Evolutionary conservation across 1,140 invertebrate species (phyloP).

Genomic region (Paracyclopina nana): DNA sequence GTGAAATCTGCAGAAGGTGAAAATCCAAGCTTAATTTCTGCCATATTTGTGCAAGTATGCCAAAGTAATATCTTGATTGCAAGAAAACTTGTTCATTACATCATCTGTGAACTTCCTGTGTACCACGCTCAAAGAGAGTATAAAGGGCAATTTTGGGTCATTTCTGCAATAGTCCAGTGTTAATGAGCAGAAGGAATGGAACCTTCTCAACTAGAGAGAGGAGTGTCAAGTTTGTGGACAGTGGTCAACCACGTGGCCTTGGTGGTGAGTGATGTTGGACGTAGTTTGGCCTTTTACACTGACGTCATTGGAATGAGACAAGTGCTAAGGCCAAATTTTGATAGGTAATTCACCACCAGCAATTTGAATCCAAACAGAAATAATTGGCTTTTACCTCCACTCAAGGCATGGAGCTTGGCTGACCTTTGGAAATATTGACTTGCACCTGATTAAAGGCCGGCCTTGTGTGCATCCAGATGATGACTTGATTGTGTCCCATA

Average conservation of each 20-base stretch:
- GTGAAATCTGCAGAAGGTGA: no score
- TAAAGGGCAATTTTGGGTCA: no score
- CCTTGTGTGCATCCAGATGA: background rate
- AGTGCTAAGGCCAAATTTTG: background rate
- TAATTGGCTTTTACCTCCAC: background rate
- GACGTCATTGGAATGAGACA: background rate
- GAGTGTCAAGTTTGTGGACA: slow-evolving; percentile 2
- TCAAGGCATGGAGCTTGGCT: slow-evolving; percentile 3
- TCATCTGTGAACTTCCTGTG: no score
- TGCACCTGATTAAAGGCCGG: slow-evolving; percentile 4
- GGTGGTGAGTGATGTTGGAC: slow-evolving; percentile 5
- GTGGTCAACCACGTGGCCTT: background rate
- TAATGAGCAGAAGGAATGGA: no score
- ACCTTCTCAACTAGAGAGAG: no score
- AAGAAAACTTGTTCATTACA: no score
- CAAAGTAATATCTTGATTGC: no score
- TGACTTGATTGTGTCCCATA: slow-evolving; percentile 6
- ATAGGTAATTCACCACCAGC: background rate
- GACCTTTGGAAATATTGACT: background rate
- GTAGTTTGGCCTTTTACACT: background rate
- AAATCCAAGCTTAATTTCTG: no score
- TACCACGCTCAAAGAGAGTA: no score
- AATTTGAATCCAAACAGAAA: background rate
- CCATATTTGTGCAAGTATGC: no score
- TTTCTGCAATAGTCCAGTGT: no score